Base-by-base conservation (phyloP, 2,797 vertebrate genomes). In the Clamator glandarius region DNA sequence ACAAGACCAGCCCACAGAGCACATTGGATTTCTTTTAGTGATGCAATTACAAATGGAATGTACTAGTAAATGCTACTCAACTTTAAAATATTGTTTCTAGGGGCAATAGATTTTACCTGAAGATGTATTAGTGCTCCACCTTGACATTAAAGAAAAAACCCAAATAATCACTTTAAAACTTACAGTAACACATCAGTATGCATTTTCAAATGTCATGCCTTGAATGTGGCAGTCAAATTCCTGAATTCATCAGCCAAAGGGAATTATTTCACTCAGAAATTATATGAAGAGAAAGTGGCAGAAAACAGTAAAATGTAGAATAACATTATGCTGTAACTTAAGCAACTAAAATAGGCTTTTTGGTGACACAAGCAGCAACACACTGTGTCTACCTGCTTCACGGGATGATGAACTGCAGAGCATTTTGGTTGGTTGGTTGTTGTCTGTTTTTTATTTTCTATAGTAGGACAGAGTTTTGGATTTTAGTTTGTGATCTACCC, bases 191-290 rank as follows among this genome's bases (percentile, higher is more conserved):
- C 88, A 92, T 97, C 96, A 97, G 63, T 19, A 39, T 41, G 76
- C 9, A 0, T 77, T 93, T 87, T 87, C 88, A 95, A 95, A 96
- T 93, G 95, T 78, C 91, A 90, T 23, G 44, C 70, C 77, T 95
- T 0, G 2, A 84, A 89, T 67, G 51, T 35, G 55, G 92, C 93
- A 93, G 59, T 55, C 66, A 92, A 91, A 93, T 89, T 93, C 90
- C 94, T 61, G 76, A 97, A 93, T 90, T 78, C 92, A 83, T 92
- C 78, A 82, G 61, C 55, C 78, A 87, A 96, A 87, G 31, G 59
- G 58, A 94, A 96, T 88, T 96, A 66, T 89, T 95, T 95, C 57
- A 76, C 46, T 80, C 44, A 57, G 90, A 92, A 87, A 91, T 87
- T 48, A 87, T 28, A 29, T 74, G 78, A 91, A 80, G 25, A 81